phyloP scores from a whole-genome alignment of 2,797 vertebrate species.

The Chaetodon trifasciatus region DNA sequence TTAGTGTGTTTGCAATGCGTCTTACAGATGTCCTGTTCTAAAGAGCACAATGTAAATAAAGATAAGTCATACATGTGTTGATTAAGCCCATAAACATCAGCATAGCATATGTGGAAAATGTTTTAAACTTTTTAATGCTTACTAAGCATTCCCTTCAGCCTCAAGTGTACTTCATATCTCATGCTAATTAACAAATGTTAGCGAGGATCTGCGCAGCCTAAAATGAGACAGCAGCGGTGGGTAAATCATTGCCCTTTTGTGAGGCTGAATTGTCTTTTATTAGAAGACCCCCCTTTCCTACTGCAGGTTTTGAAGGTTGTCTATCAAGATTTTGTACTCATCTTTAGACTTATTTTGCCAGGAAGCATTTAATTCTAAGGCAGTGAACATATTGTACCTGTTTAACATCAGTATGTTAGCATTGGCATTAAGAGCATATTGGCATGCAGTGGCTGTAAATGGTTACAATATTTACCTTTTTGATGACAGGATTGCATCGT shows the following conservation, averaged over 20 bases:
- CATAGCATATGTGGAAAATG: too few relatives aligned
- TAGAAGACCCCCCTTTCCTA: background rate
- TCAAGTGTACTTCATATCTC: background rate
- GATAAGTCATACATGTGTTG: too few relatives aligned
- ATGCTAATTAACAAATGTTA: background rate
- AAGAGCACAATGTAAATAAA: too few relatives aligned
- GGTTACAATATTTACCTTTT: constrained; percentile 59
- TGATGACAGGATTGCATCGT: constrained; percentile 48
- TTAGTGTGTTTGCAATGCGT: too few relatives aligned
- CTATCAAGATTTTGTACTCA: constrained; percentile 13
- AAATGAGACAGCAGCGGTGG: background rate
- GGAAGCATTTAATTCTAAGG: background rate
- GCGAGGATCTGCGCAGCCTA: constrained; percentile 1
- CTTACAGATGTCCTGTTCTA: too few relatives aligned
- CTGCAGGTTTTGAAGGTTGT: background rate
- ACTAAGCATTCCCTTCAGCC: background rate
- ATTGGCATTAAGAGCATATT: background rate
- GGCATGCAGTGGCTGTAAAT: background rate
- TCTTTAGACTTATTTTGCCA: background rate
- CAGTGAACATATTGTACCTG: background rate
- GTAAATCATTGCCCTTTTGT: constrained; percentile 17
- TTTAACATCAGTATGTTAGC: background rate
- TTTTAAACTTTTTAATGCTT: too few relatives aligned
- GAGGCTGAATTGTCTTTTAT: background rate
- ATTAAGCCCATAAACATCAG: too few relatives aligned